Percentiles rank a stretch among this genome's conserved stretches.
Conservation (phyloP, 2,113 vertebrate genomes). For the Oreotrochilus melanogaster region DNA sequence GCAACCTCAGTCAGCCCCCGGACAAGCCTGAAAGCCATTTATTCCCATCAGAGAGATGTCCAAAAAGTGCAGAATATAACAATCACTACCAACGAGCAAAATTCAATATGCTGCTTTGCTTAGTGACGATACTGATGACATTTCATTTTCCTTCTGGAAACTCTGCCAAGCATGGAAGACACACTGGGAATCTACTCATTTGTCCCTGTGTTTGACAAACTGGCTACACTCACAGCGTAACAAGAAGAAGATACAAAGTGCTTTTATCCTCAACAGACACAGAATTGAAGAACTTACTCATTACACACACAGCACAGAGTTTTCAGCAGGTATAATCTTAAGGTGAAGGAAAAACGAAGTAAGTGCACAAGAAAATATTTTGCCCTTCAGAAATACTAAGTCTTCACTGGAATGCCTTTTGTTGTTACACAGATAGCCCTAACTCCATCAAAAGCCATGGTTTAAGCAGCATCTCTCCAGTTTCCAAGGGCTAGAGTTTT, state of each 20-base stretch:
- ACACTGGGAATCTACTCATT: not conserved
- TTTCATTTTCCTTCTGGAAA: not conserved
- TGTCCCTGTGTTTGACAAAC: not conserved
- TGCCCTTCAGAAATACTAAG: not conserved
- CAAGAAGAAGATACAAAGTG: not conserved
- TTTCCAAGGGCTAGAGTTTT: not conserved
- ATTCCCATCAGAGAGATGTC: not conserved
- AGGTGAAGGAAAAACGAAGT: not conserved
- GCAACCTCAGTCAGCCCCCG: not conserved
- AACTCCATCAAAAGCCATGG: not conserved
- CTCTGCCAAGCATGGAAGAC: not conserved
- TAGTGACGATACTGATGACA: not conserved
- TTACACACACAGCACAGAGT: rapidly evolving
- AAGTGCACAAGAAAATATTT: not conserved
- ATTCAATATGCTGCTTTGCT: not conserved
- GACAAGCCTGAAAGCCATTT: not conserved
- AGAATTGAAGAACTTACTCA: not conserved
- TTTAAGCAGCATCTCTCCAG: not conserved
- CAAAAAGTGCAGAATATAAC: rapidly evolving
- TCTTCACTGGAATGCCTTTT: not conserved
- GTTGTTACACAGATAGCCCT: not conserved
- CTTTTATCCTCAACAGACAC: not conserved
- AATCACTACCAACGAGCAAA: not conserved
- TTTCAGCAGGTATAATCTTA: not conserved
- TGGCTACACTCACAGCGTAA: no score